Conservation (phyloP, 2,888 invertebrate genomes). For the Lasiommata megera region DNA sequence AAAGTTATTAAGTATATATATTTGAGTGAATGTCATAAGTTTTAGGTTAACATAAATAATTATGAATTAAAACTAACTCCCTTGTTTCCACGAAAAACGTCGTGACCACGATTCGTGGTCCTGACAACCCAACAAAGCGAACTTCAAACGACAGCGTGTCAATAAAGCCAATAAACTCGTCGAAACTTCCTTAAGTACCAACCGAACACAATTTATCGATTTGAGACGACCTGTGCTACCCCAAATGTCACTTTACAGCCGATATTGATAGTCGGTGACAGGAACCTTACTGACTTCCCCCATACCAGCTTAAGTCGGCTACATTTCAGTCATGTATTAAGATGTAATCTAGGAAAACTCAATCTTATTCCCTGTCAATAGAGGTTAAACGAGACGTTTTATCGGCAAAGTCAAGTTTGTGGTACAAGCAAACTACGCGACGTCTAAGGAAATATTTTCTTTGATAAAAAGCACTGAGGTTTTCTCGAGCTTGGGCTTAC, state of each 20-base stretch:
- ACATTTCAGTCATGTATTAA: constrained; percentile 22
- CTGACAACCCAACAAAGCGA: constrained; percentile 33
- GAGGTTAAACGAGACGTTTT: constrained; percentile 24
- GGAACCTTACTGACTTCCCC: constrained; percentile 58
- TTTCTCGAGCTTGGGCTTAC: constrained; percentile 57
- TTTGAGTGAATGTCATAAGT: too few relatives aligned
- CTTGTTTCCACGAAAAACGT: not conserved
- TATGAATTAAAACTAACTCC: not conserved
- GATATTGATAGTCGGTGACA: constrained; percentile 79
- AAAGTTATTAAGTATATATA: too few relatives aligned
- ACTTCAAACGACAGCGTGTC: constrained; percentile 58
- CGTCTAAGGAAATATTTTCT: constrained; percentile 68
- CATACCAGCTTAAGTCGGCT: constrained; percentile 41
- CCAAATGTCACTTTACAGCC: constrained; percentile 71
- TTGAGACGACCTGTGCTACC: constrained; percentile 70
- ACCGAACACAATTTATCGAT: constrained; percentile 73
- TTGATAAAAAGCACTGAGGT: constrained; percentile 63
- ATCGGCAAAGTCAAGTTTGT: constrained; percentile 38
- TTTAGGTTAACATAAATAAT: too few relatives aligned
- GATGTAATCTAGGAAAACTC: constrained; percentile 28
- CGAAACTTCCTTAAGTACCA: constrained; percentile 69
- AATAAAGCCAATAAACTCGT: constrained; percentile 71
- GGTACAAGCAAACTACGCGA: constrained; percentile 52
- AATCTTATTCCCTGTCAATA: constrained; percentile 39
- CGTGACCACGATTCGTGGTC: constrained; percentile 29